phyloP scores from a whole-genome alignment of 1,140 invertebrate genomes.

The Drosophila pallidifrons region DNA sequence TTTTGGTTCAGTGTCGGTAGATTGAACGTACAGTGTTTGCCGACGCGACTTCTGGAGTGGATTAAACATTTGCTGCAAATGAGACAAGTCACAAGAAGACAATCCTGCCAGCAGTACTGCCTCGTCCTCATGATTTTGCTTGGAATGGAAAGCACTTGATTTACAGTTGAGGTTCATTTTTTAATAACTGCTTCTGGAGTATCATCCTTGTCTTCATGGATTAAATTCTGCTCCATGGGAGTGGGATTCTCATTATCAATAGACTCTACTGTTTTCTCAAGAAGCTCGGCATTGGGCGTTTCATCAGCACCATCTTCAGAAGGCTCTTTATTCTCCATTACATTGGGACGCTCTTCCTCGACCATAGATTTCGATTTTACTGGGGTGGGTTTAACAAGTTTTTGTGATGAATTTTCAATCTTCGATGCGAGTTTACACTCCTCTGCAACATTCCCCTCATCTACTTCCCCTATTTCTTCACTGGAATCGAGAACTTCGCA shows the following conservation, averaged over 20 bases:
- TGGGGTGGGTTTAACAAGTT: not conserved
- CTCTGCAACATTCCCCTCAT: not conserved
- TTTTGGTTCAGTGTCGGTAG: conserved; percentile 41
- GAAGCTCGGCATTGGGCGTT: not conserved
- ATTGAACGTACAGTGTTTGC: conserved; percentile 53
- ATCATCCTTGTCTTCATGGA: not conserved
- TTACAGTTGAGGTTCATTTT: not conserved
- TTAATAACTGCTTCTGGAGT: not conserved
- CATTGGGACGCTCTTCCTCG: not conserved
- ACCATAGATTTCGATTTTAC: too few relatives aligned
- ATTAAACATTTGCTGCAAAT: conserved; percentile 68
- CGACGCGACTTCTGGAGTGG: conserved; percentile 70
- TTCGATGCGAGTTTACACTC: not conserved
- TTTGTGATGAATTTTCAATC: not conserved
- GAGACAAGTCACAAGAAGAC: conserved; percentile 55
- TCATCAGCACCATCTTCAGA: not conserved
- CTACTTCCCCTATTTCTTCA: conserved; percentile 9
- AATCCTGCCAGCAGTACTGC: conserved; percentile 47
- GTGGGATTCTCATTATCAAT: not conserved
- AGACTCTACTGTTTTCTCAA: not conserved
- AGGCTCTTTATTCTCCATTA: not conserved
- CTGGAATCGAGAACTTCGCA: conserved; percentile 36
- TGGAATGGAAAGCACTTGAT: conserved; percentile 17
- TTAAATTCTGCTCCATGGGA: not conserved
- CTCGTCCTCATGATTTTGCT: conserved; percentile 45